A percentile compares a stretch with the other conserved stretches of the same genome.
Evolutionary conservation across 2,113 vertebrate genomes (phyloP).

Genomic region (Crotalus helleri): DNA sequence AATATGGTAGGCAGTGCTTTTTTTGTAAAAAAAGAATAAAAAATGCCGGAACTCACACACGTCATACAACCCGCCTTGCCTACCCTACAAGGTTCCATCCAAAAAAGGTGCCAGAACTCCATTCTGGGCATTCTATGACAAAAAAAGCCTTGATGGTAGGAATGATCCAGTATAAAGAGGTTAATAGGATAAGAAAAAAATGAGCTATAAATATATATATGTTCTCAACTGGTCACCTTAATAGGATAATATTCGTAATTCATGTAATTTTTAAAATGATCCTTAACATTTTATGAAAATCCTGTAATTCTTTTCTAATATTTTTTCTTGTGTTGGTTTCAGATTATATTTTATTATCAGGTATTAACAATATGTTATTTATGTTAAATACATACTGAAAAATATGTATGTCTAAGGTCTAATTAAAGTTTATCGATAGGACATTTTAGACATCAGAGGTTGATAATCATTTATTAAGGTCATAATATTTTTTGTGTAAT

Average conservation of each 20-base stretch:
- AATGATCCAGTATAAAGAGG: too few relatives aligned
- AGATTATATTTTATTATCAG: background rate
- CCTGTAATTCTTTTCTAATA: background rate
- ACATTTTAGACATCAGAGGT: background rate
- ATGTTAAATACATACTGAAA: background rate
- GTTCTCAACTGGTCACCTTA: background rate
- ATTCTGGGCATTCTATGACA: too few relatives aligned
- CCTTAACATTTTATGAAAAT: background rate
- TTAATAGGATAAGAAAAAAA: background rate
- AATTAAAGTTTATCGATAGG: background rate
- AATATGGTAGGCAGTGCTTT: background rate
- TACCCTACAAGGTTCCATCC: too few relatives aligned
- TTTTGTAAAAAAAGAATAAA: too few relatives aligned
- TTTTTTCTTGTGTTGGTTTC: background rate
- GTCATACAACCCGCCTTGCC: too few relatives aligned
- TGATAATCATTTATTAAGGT: background rate
- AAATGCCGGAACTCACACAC: too few relatives aligned
- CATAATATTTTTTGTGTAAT: background rate
- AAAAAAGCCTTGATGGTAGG: too few relatives aligned
- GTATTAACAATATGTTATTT: background rate
- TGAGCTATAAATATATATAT: background rate
- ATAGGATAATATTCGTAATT: background rate
- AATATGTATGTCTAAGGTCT: background rate
- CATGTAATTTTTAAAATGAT: background rate
- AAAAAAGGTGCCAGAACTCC: too few relatives aligned